phyloP scores from a whole-genome alignment of 1,140 invertebrate species.

The Danaus melanippus region DNA sequence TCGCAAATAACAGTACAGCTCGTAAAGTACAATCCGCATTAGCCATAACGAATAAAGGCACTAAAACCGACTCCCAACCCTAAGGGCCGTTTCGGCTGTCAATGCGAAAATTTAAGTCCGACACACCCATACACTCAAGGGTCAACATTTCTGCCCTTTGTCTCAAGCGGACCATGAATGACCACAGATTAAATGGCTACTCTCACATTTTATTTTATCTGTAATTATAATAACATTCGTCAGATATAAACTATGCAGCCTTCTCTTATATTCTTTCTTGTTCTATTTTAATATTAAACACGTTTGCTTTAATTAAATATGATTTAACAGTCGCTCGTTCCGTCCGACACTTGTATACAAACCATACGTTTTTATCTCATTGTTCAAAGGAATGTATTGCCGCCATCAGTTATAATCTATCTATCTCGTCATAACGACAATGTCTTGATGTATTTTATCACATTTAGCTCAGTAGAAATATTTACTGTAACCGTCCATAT shows the following conservation, averaged over 20 bases:
- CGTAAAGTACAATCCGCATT: constrained; percentile 67
- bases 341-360: constrained; percentile 30
- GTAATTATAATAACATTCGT: no score
- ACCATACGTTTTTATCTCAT: constrained; percentile 49
- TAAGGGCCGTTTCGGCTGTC: constrained; percentile 65
- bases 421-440: constrained; percentile 65
- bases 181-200: no score
- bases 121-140: constrained; percentile 67
- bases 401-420: constrained; percentile 40
- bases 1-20: constrained; percentile 57
- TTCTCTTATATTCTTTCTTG: no score
- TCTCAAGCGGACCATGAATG: constrained; percentile 41
- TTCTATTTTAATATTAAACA: no score
- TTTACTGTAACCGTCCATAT: constrained; percentile 44
- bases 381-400: constrained; percentile 56
- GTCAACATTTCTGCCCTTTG: constrained; percentile 60
- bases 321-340: no score
- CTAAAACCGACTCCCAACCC: constrained; percentile 64
- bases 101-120: constrained; percentile 68
- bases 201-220: no score
- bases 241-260: no score
- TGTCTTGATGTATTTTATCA: constrained; percentile 68
- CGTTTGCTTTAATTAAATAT: no score
- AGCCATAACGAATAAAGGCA: constrained; percentile 70
- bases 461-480: constrained; percentile 62